Conservation (phyloP, 2,888 invertebrate species). For the Odontomyia ornata region DNA sequence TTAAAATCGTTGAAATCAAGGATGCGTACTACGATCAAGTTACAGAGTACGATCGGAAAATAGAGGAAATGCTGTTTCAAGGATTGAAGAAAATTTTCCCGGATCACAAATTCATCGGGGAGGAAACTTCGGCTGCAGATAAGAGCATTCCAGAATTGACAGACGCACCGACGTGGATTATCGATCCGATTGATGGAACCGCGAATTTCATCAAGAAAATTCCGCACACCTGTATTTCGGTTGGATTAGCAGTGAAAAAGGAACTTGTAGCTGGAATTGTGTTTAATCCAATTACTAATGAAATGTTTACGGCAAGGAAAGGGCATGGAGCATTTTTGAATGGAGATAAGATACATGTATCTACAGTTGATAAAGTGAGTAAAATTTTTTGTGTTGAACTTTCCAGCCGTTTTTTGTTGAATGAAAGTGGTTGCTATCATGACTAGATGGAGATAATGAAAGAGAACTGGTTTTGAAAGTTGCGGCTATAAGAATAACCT, state of each 20-base stretch:
- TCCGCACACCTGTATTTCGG: slow-evolving; percentile 75
- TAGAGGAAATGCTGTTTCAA: slow-evolving; percentile 75
- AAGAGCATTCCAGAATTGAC: slow-evolving; percentile 69
- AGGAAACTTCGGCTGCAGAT: slow-evolving; percentile 64
- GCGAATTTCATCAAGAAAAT: slow-evolving; percentile 80
- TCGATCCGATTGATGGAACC: slow-evolving; percentile 90
- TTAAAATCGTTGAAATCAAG: slow-evolving; percentile 65
- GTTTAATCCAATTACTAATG: slow-evolving; percentile 77
- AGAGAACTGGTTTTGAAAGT: too few species aligned
- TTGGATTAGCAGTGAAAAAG: slow-evolving; percentile 70
- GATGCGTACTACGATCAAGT: slow-evolving; percentile 75
- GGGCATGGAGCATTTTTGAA: slow-evolving; percentile 82
- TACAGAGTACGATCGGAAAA: slow-evolving; percentile 79
- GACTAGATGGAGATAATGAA: too few species aligned
- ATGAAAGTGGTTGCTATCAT: too few species aligned
- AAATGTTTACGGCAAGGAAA: slow-evolving; percentile 76
- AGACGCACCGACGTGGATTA: slow-evolving; percentile 83
- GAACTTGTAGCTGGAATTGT: slow-evolving; percentile 75
- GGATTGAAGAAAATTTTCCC: slow-evolving; percentile 69
- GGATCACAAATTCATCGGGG: slow-evolving; percentile 79
- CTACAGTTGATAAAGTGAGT: slow-evolving; percentile 53
- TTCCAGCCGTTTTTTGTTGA: too few species aligned
- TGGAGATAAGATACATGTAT: slow-evolving; percentile 68
- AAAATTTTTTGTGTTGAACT: too few species aligned
- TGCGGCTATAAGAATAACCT: too few species aligned